phyloP scores from a whole-genome alignment of 2,888 invertebrate genomes.

The Mechanitis mazaeus region DNA sequence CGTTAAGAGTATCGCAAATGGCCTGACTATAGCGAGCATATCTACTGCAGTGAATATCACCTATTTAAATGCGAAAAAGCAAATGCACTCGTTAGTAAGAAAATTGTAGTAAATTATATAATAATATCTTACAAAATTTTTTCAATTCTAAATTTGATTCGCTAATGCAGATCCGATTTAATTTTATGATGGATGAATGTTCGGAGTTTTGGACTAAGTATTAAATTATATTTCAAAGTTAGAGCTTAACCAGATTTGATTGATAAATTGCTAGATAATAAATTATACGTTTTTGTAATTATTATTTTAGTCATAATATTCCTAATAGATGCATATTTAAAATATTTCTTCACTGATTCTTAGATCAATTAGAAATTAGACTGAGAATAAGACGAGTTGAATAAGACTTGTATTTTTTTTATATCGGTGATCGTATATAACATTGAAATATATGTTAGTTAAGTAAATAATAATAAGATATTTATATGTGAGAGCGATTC shows the following conservation, averaged over 20 bases:
- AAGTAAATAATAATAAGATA: no score
- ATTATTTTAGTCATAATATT: background rate
- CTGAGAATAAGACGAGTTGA: no score
- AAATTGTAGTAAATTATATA: background rate
- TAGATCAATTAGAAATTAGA: no score
- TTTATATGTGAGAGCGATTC: no score
- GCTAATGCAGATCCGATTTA: conserved; percentile 1
- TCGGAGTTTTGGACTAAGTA: background rate
- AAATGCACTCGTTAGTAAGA: conserved; percentile 4
- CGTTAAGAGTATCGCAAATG: conserved; percentile 17
- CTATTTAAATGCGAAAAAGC: background rate
- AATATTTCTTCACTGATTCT: no score
- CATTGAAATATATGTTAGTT: no score
- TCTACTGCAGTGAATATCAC: background rate
- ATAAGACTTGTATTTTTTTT: no score
- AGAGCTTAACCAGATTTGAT: background rate
- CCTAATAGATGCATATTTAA: background rate
- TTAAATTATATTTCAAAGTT: conserved; percentile 3
- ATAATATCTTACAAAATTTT: background rate
- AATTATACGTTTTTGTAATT: no score
- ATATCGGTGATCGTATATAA: no score
- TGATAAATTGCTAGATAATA: background rate
- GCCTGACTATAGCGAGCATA: background rate
- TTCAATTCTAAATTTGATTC: background rate
- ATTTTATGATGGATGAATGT: conserved; percentile 3